Percentiles rank a stretch among this genome's conserved stretches.
phyloP scores from a whole-genome alignment of 1,140 invertebrate genomes.

The Drosophila asahinai region DNA sequence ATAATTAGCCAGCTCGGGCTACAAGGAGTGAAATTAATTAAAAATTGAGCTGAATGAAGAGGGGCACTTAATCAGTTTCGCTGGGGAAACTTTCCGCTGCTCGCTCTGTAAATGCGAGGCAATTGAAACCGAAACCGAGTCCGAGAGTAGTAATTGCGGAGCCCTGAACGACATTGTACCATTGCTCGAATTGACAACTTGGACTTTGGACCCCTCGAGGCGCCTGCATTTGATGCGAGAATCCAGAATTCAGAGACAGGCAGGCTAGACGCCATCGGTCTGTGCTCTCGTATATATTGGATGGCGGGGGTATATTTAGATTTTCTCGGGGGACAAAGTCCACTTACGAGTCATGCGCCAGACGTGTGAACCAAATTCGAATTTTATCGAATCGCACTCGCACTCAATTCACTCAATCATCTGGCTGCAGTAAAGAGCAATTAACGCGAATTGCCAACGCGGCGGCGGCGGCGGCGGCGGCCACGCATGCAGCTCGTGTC shows the following conservation, averaged over 20 bases:
- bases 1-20: conserved; percentile 26
- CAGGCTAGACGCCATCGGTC: conserved; percentile 48
- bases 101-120: conserved; percentile 43
- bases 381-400: conserved; percentile 45
- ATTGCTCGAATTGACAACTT: conserved; percentile 36
- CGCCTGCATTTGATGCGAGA: conserved; percentile 31
- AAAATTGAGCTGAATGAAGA: conserved; percentile 29
- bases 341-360: conserved; percentile 75
- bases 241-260: conserved; percentile 46
- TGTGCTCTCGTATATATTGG: conserved; percentile 4
- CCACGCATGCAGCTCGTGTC: conserved; percentile 66
- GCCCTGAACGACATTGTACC: conserved; percentile 46
- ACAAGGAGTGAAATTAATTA: conserved; percentile 41
- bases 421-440: conserved; percentile 55
- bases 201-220: conserved; percentile 60
- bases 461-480: background rate
- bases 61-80: conserved; percentile 43
- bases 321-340: conserved; percentile 57
- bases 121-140: conserved; percentile 40
- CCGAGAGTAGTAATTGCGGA: conserved; percentile 36
- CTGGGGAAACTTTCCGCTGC: conserved; percentile 50
- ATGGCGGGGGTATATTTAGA: conserved; percentile 26
- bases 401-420: conserved; percentile 48
- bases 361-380: conserved; percentile 57
- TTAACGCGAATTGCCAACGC: conserved; percentile 34